phyloP scores from a whole-genome alignment of 1,140 invertebrate genomes.

The Orius laevigatus region DNA sequence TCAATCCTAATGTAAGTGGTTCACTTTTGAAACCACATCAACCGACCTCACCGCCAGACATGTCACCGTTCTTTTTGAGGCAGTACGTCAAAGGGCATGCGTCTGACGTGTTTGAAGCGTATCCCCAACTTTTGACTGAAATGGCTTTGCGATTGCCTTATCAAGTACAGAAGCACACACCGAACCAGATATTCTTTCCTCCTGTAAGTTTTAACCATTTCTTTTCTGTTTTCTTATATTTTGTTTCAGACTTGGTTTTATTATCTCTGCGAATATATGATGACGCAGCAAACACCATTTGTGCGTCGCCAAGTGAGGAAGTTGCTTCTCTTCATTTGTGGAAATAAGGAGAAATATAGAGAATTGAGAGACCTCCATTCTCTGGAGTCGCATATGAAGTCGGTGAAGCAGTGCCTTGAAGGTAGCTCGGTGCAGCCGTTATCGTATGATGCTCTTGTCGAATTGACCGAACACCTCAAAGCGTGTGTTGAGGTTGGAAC shows the following conservation, averaged over 20 bases:
- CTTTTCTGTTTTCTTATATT: neutral
- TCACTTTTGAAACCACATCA: conserved; percentile 65
- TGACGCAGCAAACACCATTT: conserved; percentile 69
- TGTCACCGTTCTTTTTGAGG: conserved; percentile 88
- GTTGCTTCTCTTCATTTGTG: conserved; percentile 81
- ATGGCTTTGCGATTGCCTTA: conserved; percentile 87
- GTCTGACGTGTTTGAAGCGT: conserved; percentile 83
- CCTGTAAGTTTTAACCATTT: conserved; percentile 24
- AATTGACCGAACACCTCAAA: conserved; percentile 88
- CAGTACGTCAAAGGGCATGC: conserved; percentile 85
- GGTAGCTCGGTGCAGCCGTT: neutral
- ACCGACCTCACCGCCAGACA: conserved; percentile 67
- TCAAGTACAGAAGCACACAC: conserved; percentile 65
- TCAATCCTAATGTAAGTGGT: conserved; percentile 32
- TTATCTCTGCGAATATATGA: conserved; percentile 90
- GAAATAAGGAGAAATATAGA: conserved; percentile 88
- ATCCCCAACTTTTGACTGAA: conserved; percentile 84
- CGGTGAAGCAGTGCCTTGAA: too few relatives aligned
- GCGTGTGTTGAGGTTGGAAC: conserved; percentile 83
- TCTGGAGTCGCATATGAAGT: conserved; percentile 58
- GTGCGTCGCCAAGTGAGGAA: conserved; percentile 69
- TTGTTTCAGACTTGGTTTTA: conserved; percentile 46
- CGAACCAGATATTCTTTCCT: conserved; percentile 35
- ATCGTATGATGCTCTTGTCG: conserved; percentile 77
- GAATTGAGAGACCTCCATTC: conserved; percentile 86